phyloP scores from a whole-genome alignment of 2,113 vertebrate genomes.

The Amphiprion percula region DNA sequence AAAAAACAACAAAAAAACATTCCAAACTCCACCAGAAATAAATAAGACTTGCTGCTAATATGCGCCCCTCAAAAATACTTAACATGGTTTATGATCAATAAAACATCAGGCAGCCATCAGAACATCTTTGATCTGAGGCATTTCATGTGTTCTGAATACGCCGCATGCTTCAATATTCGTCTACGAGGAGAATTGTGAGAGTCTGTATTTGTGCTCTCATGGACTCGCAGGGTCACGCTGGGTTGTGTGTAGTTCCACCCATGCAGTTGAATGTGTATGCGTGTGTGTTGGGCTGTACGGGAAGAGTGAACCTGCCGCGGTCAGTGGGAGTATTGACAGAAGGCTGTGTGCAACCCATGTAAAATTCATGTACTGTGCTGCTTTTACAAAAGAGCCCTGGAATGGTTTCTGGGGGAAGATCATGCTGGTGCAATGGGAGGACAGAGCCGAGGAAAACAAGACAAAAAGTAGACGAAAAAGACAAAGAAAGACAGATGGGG shows the following conservation, averaged over 20 bases:
- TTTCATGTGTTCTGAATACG: constrained; percentile 63
- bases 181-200: constrained; percentile 32
- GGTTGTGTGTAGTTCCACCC: constrained; percentile 41
- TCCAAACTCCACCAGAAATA: constrained; percentile 48
- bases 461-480: constrained; percentile 16
- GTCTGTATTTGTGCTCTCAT: constrained; percentile 31
- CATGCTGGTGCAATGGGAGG: constrained; percentile 33
- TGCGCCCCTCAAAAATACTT: constrained; percentile 47
- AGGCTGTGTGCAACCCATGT: constrained; percentile 59
- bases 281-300: constrained; percentile 17
- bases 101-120: constrained; percentile 71
- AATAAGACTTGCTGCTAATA: constrained; percentile 48
- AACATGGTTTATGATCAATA: constrained; percentile 71
- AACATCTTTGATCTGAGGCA: constrained; percentile 63
- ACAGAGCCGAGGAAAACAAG: constrained; percentile 24
- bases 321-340: constrained; percentile 58
- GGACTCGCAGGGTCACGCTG: constrained; percentile 48
- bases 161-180: constrained; percentile 40
- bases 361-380: constrained; percentile 68
- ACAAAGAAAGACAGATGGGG: neutral
- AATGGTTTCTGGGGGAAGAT: constrained; percentile 53
- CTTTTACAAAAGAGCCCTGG: constrained; percentile 53
- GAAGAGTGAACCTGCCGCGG: constrained; percentile 30
- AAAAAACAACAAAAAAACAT: constrained; percentile 7
- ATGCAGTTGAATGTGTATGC: constrained; percentile 15